Evolutionary conservation across 1,140 invertebrate genomes (phyloP).

Genomic region (Pissodes strobi): DNA sequence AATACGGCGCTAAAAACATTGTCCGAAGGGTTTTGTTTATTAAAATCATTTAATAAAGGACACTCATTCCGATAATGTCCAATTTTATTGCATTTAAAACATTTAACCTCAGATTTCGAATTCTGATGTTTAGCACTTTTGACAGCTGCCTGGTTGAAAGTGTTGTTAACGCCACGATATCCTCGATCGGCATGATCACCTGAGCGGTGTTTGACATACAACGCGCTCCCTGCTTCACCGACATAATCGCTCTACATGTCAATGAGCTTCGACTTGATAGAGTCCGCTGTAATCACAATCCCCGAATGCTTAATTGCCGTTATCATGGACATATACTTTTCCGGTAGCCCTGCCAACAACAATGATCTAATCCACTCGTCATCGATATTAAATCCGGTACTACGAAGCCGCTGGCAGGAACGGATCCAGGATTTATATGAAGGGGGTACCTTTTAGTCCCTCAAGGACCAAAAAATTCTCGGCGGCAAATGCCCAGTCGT

Average conservation of each 20-base stretch:
- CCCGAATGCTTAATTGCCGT: conserved; percentile 36
- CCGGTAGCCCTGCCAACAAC: conserved; percentile 47
- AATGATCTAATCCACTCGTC: conserved; percentile 27
- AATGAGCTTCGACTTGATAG: conserved; percentile 32
- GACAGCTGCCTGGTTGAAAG: background rate
- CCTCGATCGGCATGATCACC: background rate
- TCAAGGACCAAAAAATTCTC: conserved; percentile 38
- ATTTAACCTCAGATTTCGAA: conserved; percentile 3
- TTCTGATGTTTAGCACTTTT: background rate
- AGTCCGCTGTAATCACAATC: conserved; percentile 25
- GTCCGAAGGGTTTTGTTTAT: too few species aligned
- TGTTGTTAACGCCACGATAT: too few species aligned
- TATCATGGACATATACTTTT: conserved; percentile 33
- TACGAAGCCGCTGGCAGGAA: conserved; percentile 37
- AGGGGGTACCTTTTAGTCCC: conserved; percentile 7
- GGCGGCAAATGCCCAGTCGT: too few species aligned
- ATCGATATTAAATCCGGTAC: conserved; percentile 38
- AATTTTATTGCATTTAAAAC: conserved; percentile 30
- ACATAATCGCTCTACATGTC: conserved; percentile 19
- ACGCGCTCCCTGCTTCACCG: background rate
- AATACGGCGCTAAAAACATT: conserved; percentile 25
- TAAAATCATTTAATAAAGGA: background rate
- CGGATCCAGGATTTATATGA: conserved; percentile 49
- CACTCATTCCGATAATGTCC: conserved; percentile 24
- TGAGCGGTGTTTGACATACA: conserved; percentile 9